Base-by-base conservation (phyloP, 53 echinoderm and acorn worm genomes). In the Temnopleurus reevesii region DNA sequence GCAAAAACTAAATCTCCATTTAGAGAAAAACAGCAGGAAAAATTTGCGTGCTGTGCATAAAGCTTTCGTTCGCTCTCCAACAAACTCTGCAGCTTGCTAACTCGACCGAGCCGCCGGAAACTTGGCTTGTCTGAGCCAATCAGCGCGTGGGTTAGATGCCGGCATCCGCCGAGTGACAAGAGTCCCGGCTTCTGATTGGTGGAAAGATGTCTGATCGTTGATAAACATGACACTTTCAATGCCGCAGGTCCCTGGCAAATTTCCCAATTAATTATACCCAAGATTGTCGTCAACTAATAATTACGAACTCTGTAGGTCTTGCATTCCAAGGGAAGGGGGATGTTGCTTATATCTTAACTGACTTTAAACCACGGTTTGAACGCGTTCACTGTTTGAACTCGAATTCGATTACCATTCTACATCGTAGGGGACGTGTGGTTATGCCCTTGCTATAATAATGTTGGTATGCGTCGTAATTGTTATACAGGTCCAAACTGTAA, bases 251-350 rank as follows among this genome's bases (percentile, higher is more conserved):
- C 83, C 83, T 83, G 83, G 83, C 83, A 83, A 83, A 83, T 53
- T 47, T 81, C 83, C 83, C 83, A 83, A 83, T 83, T 55, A 83
- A 83, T 83, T 83, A 55, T 55, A 30, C 21, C 5, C 83, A 7
- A 81, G 81, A 56, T 83, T 36, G 53, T 55, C 83, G 55, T 5
- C 26, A 56, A 23, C 34, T 54, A 54, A 83, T 33, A 81, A 83
- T 83, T 83, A 83, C 17, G 54, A 18, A 31, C 54, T 55, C 21
- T 4, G 35, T 36, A 7, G 30, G 83, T 55, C 35, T 83, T 19
- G 23, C 83, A 83, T 83, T 55, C 83, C 83, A 55, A 83, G 55
- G 56, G 24, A 47, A 49, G 51, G 56, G 56, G 71, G 71, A 60
- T 12, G 41, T 71, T 24, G 21, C 27, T 9, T 21, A 34, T 28